These are phyloP conservation scores for Drosophila littoralis DNA, from an alignment of 1,140 invertebrate genomes.

Conservation along the genomic window DNA sequence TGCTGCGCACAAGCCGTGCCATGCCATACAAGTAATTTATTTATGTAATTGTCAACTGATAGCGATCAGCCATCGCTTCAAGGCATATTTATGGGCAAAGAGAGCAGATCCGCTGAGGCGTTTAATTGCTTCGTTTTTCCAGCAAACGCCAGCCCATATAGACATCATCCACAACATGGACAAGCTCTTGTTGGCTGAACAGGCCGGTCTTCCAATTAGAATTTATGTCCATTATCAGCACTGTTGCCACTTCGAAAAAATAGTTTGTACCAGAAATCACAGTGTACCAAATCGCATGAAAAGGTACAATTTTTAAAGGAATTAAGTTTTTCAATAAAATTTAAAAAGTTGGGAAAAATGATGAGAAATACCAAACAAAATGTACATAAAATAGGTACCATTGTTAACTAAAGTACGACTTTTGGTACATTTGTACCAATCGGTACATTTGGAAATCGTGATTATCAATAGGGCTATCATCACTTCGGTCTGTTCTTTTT, in stretches of 20 bases:
- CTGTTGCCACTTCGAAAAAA: background rate
- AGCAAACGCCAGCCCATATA: constrained; percentile 6
- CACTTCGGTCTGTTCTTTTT: background rate
- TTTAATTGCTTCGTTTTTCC: constrained; percentile 17
- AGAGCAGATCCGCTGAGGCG: constrained; percentile 18
- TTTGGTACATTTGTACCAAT: background rate
- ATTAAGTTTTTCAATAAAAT: no score
- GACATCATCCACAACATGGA: constrained; percentile 12
- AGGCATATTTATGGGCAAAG: constrained; percentile 39
- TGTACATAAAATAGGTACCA: background rate
- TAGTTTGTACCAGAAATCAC: no score
- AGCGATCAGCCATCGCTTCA: constrained; percentile 25
- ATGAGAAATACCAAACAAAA: background rate
- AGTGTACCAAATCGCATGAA: no score
- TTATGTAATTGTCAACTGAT: constrained; percentile 48
- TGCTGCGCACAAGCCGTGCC: background rate
- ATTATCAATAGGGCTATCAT: background rate
- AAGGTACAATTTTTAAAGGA: no score
- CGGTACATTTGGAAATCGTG: background rate
- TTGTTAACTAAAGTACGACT: background rate
- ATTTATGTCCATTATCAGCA: constrained; percentile 48
- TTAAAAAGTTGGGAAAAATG: no score
- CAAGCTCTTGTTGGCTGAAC: no score
- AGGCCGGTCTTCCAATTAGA: constrained; percentile 56
- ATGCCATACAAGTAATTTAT: constrained; percentile 3